Base-by-base conservation (phyloP, 2,797 vertebrate species). In the Falco rusticolus region DNA sequence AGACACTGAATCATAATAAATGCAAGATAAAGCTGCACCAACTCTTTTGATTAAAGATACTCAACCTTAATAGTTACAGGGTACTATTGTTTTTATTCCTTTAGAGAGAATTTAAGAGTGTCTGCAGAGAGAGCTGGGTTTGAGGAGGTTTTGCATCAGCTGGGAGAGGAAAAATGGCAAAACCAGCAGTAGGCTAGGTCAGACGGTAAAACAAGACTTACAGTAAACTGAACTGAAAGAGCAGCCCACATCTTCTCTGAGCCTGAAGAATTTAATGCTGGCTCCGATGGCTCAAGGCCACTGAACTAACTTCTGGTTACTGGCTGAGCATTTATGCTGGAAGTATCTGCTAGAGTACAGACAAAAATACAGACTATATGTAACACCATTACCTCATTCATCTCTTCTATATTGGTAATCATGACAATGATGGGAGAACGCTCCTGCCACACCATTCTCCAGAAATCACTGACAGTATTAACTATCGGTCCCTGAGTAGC, bases 381-480 rank as follows among this genome's bases (percentile, higher is more conserved):
- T 79, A 93, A 85, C 31, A 91, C 5, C 80, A 97, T 97, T 97
- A 99, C 99, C 99, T 99, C 99, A 6, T 99, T 99, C 98, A 99
- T 99, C 97, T 99, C 99, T 96, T 99, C 99, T 92, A 99, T 99
- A 97, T 99, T 99, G 96, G 99, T 99, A 98, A 99, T 99, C 99
- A 99, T 99, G 96, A 99, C 99, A 75, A 99, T 99, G 96, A 99
- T 99, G 83, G 99, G 99, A 41, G 98, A 98, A 85, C 94, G 98
- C 96, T 99, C 99, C 97, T 99, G 99, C 99, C 99, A 99, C 96
- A 99, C 99, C 99, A 99, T 99, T 98, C 98, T 99, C 99, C 99
- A 99, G 98, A 99, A 99, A 97, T 99, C 99, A 31, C 98, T 98
- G 74, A 99, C 99, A 24, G 99, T 99, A 98, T 99, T 99, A 92